Conservation (phyloP, 2,113 vertebrate genomes). For the Genyomyrus donnyi region DNA sequence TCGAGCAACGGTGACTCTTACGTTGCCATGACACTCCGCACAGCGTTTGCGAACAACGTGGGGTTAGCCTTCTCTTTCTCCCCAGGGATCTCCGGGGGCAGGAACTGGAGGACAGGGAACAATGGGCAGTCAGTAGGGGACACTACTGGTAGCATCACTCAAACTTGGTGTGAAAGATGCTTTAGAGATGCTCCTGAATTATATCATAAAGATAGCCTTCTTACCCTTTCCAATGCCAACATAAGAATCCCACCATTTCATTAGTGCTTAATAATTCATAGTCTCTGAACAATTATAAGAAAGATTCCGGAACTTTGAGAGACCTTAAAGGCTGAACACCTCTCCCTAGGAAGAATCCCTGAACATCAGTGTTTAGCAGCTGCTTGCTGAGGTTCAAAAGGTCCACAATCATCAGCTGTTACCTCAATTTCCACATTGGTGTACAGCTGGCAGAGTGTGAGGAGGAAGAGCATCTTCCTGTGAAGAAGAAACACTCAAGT, state of each 20-base stretch:
- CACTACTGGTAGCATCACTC: not conserved
- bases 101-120: constrained; percentile 65
- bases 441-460: constrained; percentile 80
- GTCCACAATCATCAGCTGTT: constrained; percentile 27
- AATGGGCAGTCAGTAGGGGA: not conserved
- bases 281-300: not conserved
- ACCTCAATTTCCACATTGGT: constrained; percentile 93
- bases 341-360: not conserved
- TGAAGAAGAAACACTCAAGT: constrained; percentile 30
- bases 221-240: not conserved
- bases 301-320: not conserved
- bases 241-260: not conserved
- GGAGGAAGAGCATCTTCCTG: constrained; percentile 69
- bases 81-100: constrained; percentile 75
- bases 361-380: not conserved
- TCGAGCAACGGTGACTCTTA: constrained; percentile 47
- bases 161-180: not conserved
- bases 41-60: constrained; percentile 69
- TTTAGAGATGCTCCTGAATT: not conserved
- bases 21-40: constrained; percentile 80
- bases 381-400: not conserved
- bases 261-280: not conserved
- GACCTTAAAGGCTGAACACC: not conserved
- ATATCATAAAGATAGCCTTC: not conserved
- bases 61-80: constrained; percentile 79